A percentile compares a stretch with the other conserved stretches of the same genome.
These are phyloP conservation scores for Archips xylosteana DNA, from an alignment of 2,888 invertebrate species.

Conservation along the genomic window DNA sequence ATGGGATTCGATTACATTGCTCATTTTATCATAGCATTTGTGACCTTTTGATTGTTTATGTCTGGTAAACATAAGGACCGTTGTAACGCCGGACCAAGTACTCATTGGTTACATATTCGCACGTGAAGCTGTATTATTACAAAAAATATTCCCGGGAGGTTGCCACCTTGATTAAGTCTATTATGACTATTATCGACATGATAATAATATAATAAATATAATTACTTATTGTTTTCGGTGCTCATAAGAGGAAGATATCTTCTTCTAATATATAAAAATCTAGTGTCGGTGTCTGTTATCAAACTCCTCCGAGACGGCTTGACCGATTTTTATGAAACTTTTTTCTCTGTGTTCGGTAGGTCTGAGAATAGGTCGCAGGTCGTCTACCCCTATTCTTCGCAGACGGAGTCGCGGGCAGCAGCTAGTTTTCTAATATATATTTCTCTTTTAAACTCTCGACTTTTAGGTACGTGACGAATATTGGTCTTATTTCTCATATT, in stretches of 20 bases:
- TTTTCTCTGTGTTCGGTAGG: too few species aligned
- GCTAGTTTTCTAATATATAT: not conserved
- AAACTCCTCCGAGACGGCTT: too few species aligned
- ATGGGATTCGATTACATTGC: conserved; percentile 18
- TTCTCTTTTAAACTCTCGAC: not conserved
- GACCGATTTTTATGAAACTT: too few species aligned
- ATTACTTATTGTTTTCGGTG: not conserved
- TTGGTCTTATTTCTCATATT: not conserved
- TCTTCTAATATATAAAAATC: too few species aligned
- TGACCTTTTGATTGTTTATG: conserved; percentile 63
- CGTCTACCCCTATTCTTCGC: too few species aligned
- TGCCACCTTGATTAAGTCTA: not conserved
- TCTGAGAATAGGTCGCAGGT: too few species aligned
- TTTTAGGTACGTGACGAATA: not conserved
- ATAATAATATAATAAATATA: too few species aligned
- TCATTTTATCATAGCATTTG: conserved; percentile 39
- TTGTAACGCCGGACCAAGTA: conserved; percentile 48
- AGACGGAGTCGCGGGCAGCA: too few species aligned
- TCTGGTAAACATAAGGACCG: conserved; percentile 51
- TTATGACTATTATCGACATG: too few species aligned
- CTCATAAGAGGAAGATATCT: not conserved
- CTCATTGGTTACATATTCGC: not conserved
- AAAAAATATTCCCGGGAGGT: not conserved
- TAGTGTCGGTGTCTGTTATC: too few species aligned
- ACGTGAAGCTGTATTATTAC: not conserved